Conservation (phyloP, 35 echinoderm and acorn worm species). For the Stichopus chloronotus region DNA sequence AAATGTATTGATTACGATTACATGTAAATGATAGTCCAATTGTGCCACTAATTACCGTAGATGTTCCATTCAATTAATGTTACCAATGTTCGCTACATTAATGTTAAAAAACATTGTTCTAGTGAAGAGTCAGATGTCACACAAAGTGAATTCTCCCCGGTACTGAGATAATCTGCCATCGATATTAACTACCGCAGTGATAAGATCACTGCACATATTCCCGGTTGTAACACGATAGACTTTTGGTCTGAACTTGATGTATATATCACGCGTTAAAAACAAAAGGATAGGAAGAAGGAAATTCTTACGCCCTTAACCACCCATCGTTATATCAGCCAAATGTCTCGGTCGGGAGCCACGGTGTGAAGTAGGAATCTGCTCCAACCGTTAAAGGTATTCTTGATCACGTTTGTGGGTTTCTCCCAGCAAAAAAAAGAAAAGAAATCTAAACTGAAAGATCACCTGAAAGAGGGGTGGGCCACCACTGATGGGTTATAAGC, state of each 20-base stretch:
- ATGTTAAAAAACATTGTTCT: neutral
- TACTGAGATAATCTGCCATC: constrained; percentile 17
- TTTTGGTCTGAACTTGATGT: neutral
- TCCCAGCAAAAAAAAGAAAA: too few species aligned
- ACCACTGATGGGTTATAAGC: too few species aligned
- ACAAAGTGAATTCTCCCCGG: constrained; percentile 14
- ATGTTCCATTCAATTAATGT: neutral
- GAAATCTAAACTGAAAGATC: too few species aligned
- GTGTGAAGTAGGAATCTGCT: neutral
- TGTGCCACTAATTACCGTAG: too few species aligned
- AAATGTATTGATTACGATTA: too few species aligned
- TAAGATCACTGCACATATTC: constrained; percentile 29
- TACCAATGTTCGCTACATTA: neutral
- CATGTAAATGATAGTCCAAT: too few species aligned
- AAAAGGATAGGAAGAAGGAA: neutral
- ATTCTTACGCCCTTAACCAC: constrained; percentile 17
- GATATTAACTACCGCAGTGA: constrained; percentile 11
- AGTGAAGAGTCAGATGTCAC: neutral
- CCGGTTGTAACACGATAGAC: constrained; percentile 20
- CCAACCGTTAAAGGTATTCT: too few species aligned
- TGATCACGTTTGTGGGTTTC: too few species aligned
- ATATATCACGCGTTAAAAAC: neutral
- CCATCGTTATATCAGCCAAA: neutral
- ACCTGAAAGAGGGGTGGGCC: too few species aligned
- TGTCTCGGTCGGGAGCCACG: neutral